Evolutionary conservation across 2,888 invertebrate species (phyloP), one percentile per base, ranked within the genome.

Genomic region (Acrocera orbiculus): DNA sequence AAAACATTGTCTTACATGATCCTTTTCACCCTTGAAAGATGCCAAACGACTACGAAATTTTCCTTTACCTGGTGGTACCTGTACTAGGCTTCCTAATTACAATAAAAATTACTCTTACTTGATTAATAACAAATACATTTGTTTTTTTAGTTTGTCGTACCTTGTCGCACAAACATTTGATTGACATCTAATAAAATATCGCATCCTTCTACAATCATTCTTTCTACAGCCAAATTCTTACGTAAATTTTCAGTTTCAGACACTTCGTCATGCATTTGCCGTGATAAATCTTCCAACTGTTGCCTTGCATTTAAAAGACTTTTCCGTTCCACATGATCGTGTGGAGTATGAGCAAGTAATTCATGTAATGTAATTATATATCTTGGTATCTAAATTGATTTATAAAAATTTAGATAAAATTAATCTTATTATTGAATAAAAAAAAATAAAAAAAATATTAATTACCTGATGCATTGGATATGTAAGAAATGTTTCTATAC

Each of bases 161-260:
- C 85, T 73, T 90, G 87, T 44, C 89, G 66, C 25, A 89, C 86
- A 60, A 89, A 89, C 19, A 89, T 85, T 66, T 90, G 89, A 58
- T 87, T 89, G 15, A 89, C 87, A 50, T 90, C 89, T 32, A 90
- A 64, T 27, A 90, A 64, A 47, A 90, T 87, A 53, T 90, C 89
- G 58, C 89, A 90, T 11, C 89, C 89, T 54, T 89, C 89, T 3
- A 87, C 79, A 41, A 90, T 89, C 86, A 89, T 89, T 30, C 89
- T 65, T 58, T 90, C 89, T 17, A 90, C 83, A 0, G 89, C 82
- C 44, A 90, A 62, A 54, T 90, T 90, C 62, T 89, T 89, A 16
- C 89, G 63, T 32, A 90, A 66, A 53, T 89, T 89, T 56, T 90
- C 89, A 0, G 89, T 90, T 59, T 89, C 89, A 51, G 87, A 87